phyloP scores from a whole-genome alignment of 2,888 invertebrate genomes.

The Leptogaster cylindrica region DNA sequence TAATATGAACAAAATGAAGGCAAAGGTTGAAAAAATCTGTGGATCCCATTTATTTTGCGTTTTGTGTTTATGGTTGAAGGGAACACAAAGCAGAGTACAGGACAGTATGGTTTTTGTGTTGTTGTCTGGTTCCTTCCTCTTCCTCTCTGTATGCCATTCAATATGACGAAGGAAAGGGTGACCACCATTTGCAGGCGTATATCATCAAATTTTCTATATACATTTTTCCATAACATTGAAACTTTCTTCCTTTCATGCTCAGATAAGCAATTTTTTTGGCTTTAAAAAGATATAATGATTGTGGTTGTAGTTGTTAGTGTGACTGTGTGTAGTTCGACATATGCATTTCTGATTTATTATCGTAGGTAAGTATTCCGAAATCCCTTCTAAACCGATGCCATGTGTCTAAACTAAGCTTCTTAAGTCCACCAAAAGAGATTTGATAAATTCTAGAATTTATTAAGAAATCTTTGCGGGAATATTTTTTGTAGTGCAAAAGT shows the following conservation, averaged over 20 bases:
- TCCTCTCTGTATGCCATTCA: conserved; percentile 1
- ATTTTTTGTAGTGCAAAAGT: too few relatives aligned
- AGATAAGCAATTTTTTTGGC: conserved; percentile 46
- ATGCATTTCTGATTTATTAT: conserved; percentile 38
- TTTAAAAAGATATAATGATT: conserved; percentile 40
- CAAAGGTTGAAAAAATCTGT: conserved; percentile 37
- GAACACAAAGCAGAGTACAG: conserved; percentile 30
- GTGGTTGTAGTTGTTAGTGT: conserved; percentile 4
- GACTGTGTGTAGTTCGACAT: background rate
- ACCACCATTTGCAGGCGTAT: conserved; percentile 29
- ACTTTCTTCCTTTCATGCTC: conserved; percentile 45
- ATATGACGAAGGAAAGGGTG: background rate
- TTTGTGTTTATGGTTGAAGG: conserved; percentile 38
- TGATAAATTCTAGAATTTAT: background rate
- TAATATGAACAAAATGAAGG: conserved; percentile 35
- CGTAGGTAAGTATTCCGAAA: conserved; percentile 13
- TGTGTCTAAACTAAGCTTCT: background rate
- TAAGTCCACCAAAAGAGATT: background rate
- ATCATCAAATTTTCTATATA: conserved; percentile 46
- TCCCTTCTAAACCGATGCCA: background rate
- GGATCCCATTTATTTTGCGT: conserved; percentile 39
- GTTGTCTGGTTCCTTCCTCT: conserved; percentile 2
- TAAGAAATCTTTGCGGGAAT: background rate
- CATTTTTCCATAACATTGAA: conserved; percentile 43
- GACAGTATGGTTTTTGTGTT: conserved; percentile 32